phyloP scores from a whole-genome alignment of 2,113 vertebrate species.

The Mastomys coucha region DNA sequence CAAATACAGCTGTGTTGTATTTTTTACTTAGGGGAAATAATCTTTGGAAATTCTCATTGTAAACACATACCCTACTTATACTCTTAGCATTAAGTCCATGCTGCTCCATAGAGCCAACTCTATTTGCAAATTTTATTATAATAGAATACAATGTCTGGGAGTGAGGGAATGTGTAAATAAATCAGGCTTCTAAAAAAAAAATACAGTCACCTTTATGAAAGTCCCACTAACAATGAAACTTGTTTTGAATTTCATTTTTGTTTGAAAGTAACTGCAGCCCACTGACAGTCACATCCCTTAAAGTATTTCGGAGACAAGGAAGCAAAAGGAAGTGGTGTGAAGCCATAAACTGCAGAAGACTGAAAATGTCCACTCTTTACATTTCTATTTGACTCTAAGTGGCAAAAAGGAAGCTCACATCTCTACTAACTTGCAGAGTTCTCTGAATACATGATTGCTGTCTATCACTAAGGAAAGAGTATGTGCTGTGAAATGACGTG shows the following conservation, averaged over 20 bases:
- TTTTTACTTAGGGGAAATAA: constrained; percentile 62
- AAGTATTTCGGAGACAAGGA: constrained; percentile 63
- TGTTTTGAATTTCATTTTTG: constrained; percentile 80
- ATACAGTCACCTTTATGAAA: constrained; percentile 55
- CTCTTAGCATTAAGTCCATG: constrained; percentile 59
- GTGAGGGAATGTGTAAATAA: constrained; percentile 70
- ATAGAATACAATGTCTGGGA: constrained; percentile 62
- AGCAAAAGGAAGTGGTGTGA: constrained; percentile 58
- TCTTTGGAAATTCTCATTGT: constrained; percentile 55
- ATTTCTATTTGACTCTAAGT: constrained; percentile 34
- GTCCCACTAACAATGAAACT: constrained; percentile 73
- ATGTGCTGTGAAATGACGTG: background rate
- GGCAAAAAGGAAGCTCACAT: constrained; percentile 8
- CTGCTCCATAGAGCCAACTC: background rate
- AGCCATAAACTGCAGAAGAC: constrained; percentile 60
- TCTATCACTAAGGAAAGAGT: constrained; percentile 11
- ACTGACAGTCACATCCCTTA: constrained; percentile 55
- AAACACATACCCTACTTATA: constrained; percentile 66
- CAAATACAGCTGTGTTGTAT: constrained; percentile 28
- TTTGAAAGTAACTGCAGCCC: constrained; percentile 76
- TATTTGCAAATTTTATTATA: constrained; percentile 57
- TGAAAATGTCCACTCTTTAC: constrained; percentile 37
- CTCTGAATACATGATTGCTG: constrained; percentile 23
- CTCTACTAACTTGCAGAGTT: background rate
- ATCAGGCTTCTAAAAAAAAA: constrained; percentile 70